Conservation (phyloP, 2,113 vertebrate species). For the Athene noctua region DNA sequence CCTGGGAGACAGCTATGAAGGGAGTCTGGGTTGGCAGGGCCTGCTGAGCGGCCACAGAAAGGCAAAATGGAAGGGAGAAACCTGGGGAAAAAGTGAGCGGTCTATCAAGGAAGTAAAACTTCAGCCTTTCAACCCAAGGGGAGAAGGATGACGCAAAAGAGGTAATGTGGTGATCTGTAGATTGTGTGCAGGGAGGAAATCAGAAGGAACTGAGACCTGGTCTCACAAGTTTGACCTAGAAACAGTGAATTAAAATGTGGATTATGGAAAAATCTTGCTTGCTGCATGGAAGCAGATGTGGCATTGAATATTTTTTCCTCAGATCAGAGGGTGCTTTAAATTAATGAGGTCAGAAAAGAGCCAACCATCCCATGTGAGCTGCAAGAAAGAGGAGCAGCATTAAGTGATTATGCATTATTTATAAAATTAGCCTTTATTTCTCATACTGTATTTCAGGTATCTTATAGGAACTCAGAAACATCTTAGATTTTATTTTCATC, state of each 20-base stretch:
- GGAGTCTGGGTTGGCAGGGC: not conserved
- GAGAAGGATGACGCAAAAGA: not conserved
- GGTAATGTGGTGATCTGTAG: not conserved
- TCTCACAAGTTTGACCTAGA: not conserved
- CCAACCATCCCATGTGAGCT: fast-evolving
- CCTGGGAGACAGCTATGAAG: not conserved
- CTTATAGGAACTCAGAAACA: not conserved
- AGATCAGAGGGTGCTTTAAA: not conserved
- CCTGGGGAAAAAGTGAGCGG: not conserved
- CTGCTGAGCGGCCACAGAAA: not conserved
- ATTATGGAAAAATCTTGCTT: not conserved
- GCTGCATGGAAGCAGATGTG: not conserved
- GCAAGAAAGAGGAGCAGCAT: not conserved
- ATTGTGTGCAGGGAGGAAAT: not conserved
- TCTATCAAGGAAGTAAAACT: not conserved
- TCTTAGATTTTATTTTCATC: not conserved
- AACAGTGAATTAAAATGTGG: not conserved
- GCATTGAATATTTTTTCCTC: not conserved
- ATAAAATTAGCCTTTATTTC: not conserved
- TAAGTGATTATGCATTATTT: not conserved
- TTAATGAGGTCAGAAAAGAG: not conserved
- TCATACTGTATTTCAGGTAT: not conserved
- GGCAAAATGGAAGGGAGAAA: not conserved
- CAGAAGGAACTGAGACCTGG: not conserved
- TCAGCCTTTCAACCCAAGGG: not conserved